Base-by-base conservation (phyloP, 35 echinoderm and acorn worm genomes). In the Patiria miniata region DNA sequence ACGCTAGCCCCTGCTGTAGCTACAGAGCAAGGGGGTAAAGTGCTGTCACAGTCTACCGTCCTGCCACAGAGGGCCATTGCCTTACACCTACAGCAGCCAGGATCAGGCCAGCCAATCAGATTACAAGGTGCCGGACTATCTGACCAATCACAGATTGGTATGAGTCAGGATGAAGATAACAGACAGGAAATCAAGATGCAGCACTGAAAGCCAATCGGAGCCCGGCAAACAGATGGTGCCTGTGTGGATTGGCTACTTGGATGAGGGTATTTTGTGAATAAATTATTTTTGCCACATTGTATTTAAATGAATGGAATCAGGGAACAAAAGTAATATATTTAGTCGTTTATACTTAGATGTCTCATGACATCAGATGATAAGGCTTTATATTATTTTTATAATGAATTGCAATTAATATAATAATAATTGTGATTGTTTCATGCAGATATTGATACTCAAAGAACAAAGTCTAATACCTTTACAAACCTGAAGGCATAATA, bases 41-140 rank as follows among this genome's bases (percentile, higher is more conserved):
- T 79, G 44, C 53, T 76, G 39, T 86, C 90, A 19, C 88, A 81
- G 38, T 78, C 92, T 28, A 69, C 93, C 5, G 87, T 95, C 18
- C 79, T 83, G 6, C 81, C 84, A 32, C 93, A 95, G 60, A 79
- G 68, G 47, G 40, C 87, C 28, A 83, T 95, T 59, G 89, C 93
- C 19, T 68, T 95, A 29, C 86, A 89, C 39, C 59, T 94, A 34
- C 93, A 83, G 69, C 89, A 91, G 54, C 78, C 83, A 22, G 78
- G 81, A 61, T 84, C 80, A 19, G 84, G 83, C 17, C 88, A 90
- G 40, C 88, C 88, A 79, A 86, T 95, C 50, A 90, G 93, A 61
- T 82, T 94, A 83, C 93, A 94, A 83, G 88, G 88, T 28, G 81
- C 60, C 23, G n/a, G n/a, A 69, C 55, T 60, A 51, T 15, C 77